Evolutionary conservation across 2,113 vertebrate genomes (phyloP), one percentile per base, ranked within the genome.

Genomic region (Polyodon spathula): DNA sequence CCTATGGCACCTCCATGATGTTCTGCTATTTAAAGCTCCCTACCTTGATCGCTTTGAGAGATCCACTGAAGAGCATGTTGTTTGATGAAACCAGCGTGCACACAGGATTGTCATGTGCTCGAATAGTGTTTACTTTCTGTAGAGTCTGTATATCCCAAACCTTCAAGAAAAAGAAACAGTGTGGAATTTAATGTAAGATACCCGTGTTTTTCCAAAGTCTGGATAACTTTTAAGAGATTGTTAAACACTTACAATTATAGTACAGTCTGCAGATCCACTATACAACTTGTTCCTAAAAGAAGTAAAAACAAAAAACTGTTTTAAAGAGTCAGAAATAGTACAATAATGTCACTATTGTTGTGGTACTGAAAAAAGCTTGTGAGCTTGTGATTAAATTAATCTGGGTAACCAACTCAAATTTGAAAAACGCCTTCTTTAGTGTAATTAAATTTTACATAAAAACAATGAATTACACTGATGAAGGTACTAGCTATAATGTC

Each of bases 51-150:
- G 95, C 96, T 84, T 99, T 99, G 58, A 99, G 89, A 53, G 96
- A 99, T 73, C 96, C 96, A 0, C 95, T 99, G 89, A 99, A 98
- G 66, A 99, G 86, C 93, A 98, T 93, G 84, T 97, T 99, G 87
- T 97, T 93, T 0, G 96, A 97, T 54, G 95, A 98, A 60, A 99
- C 96, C 72, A 99, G 84, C 0, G 96, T 99, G 75, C 96, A 99
- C 17, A 99, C 96, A 0, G 96, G 96, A 86, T 99, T 99, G 88
- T 99, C 96, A 0, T 99, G 95, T 9, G 96, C 96, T 66, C 96
- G 92, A 74, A 99, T 98, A 0, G 96, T 99, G 74, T 98, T 99
- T 70, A 99, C 96, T 67, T 99, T 99, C 86, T 95, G 93, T 67
- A 99, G 81, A 43, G 91, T 94, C 71, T 95, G 96, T 68, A 99